These are phyloP conservation scores for Rhopalosiphum maidis DNA, from an alignment of 1,140 invertebrate genomes.

Conservation along the genomic window DNA sequence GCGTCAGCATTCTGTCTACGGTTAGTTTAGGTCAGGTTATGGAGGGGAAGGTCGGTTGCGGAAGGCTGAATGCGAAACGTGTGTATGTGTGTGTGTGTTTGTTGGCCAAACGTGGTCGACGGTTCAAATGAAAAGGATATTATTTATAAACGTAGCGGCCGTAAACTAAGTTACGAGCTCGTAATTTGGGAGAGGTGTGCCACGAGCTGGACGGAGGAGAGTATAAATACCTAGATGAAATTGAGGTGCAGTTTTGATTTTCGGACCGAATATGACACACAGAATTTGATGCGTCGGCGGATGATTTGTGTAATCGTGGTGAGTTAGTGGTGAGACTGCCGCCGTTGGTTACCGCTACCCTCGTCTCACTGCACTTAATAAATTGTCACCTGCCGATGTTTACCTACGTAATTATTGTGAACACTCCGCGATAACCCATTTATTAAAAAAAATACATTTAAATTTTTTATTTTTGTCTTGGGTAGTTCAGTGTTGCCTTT, in stretches of 20 bases:
- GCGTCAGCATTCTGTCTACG: not conserved
- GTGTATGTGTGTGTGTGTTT: not conserved
- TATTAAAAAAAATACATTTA: no score
- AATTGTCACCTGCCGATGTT: no score
- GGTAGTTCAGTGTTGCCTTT: no score
- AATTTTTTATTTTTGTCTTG: no score
- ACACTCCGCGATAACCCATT: no score
- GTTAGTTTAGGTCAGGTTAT: not conserved
- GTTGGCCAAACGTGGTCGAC: not conserved
- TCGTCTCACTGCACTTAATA: no score
- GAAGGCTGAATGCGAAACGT: not conserved
- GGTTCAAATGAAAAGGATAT: constrained; percentile 50
- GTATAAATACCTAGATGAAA: not conserved
- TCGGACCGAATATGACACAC: not conserved
- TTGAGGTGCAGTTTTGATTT: constrained; percentile 26
- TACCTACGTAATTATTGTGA: no score
- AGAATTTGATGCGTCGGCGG: not conserved
- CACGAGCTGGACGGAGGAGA: not conserved
- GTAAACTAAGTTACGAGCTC: constrained; percentile 37
- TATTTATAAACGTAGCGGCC: not conserved
- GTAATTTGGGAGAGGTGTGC: not conserved
- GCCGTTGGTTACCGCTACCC: no score
- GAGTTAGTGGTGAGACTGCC: not conserved
- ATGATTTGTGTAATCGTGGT: not conserved
- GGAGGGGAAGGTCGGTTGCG: not conserved